phyloP scores from a whole-genome alignment of 2,888 invertebrate species.

The Dolichopus griseipennis region DNA sequence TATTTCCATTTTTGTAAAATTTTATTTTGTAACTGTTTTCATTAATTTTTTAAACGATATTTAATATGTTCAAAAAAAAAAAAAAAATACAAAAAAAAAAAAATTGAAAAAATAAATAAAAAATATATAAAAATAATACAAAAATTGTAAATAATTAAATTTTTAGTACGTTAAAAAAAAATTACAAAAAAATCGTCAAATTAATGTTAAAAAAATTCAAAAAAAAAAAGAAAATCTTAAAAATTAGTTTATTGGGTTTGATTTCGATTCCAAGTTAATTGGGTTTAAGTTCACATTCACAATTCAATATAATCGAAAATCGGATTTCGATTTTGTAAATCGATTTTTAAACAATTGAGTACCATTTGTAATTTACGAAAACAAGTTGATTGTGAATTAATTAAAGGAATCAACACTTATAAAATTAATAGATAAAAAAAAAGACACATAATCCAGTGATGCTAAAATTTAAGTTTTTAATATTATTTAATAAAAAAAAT shows the following conservation, averaged over 20 bases:
- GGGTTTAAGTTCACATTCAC: too few relatives aligned
- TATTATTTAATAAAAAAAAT: neutral
- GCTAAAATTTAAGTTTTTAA: conserved; percentile 25
- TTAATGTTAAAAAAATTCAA: conserved; percentile 19
- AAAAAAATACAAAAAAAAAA: conserved; percentile 16
- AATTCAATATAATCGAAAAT: too few relatives aligned
- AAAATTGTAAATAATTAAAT: neutral
- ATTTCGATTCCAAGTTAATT: too few relatives aligned
- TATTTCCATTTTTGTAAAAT: too few relatives aligned
- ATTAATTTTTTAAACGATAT: conserved; percentile 11
- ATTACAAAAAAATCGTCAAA: neutral
- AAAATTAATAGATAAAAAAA: conserved; percentile 15
- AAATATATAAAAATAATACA: neutral
- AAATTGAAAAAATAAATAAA: conserved; percentile 18
- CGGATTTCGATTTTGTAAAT: too few relatives aligned
- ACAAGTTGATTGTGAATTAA: too few relatives aligned
- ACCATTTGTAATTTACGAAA: too few relatives aligned
- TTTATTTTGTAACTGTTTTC: too few relatives aligned
- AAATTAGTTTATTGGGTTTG: too few relatives aligned
- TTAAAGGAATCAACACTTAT: too few relatives aligned
- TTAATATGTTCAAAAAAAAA: conserved; percentile 20
- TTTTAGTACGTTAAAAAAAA: too few relatives aligned
- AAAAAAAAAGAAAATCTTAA: conserved; percentile 15
- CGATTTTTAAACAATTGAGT: too few relatives aligned
- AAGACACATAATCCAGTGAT: conserved; percentile 27